phyloP scores from a whole-genome alignment of 1,140 invertebrate species.

The Brachionus manjavacas region DNA sequence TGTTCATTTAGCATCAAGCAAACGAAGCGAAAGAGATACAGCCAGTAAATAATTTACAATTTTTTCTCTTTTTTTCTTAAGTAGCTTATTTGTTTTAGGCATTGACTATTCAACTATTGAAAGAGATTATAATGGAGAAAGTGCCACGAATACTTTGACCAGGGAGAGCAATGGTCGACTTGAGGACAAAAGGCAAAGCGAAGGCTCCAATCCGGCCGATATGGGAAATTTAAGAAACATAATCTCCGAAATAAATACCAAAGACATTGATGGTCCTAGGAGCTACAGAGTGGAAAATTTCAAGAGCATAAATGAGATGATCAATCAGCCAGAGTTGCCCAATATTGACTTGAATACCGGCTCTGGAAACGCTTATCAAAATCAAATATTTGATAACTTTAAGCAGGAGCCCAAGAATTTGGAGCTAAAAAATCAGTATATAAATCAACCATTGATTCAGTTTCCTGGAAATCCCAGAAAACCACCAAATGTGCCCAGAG shows the following conservation, averaged over 20 bases:
- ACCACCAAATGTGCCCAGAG: neutral
- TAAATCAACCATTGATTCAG: slow-evolving; percentile 11
- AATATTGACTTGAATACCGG: slow-evolving; percentile 17
- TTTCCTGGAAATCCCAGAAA: neutral
- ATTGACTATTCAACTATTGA: slow-evolving; percentile 38
- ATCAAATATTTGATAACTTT: slow-evolving; percentile 23
- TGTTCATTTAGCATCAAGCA: neutral
- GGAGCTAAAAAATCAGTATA: neutral
- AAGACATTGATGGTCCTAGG: slow-evolving; percentile 31
- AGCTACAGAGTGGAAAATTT: slow-evolving; percentile 8
- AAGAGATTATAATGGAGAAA: slow-evolving; percentile 20
- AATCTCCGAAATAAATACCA: slow-evolving; percentile 20
- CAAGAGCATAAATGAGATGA: slow-evolving; percentile 6
- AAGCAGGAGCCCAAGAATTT: neutral
- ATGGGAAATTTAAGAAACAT: slow-evolving; percentile 3
- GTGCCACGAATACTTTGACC: slow-evolving; percentile 14
- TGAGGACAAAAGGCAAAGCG: neutral
- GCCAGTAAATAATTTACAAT: neutral
- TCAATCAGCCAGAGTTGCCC: slow-evolving; percentile 13
- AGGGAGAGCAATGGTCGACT: neutral
- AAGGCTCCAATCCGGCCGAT: neutral
- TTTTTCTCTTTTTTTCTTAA: neutral
- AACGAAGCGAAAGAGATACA: slow-evolving; percentile 7
- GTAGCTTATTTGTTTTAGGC: neutral
- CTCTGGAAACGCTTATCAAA: slow-evolving; percentile 1